These are phyloP conservation scores for Andricus grossulariae DNA, from an alignment of 1,140 invertebrate genomes.

Conservation along the genomic window DNA sequence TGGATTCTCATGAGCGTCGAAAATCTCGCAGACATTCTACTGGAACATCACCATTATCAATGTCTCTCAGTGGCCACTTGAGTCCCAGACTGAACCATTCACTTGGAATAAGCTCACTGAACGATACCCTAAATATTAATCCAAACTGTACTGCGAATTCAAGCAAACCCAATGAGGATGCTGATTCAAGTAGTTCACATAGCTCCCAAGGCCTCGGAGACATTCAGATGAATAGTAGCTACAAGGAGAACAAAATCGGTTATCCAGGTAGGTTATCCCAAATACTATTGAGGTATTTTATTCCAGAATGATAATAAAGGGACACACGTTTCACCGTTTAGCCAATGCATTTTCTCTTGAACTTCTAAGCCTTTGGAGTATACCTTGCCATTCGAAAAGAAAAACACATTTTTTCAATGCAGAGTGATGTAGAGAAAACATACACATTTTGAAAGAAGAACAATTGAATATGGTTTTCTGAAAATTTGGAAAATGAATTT, in stretches of 20 bases:
- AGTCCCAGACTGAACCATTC: constrained; percentile 71
- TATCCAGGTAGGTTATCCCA: not conserved
- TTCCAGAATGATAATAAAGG: too few relatives aligned
- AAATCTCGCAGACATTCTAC: constrained; percentile 87
- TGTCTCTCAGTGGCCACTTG: constrained; percentile 66
- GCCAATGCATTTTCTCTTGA: too few relatives aligned
- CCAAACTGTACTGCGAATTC: constrained; percentile 70
- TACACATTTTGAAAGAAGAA: too few relatives aligned
- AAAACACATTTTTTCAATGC: too few relatives aligned
- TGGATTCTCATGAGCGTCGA: constrained; percentile 81
- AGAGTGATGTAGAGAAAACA: too few relatives aligned
- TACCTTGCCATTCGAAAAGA: too few relatives aligned
- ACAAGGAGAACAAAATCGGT: constrained; percentile 78
- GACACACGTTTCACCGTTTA: too few relatives aligned
- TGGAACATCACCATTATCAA: constrained; percentile 78
- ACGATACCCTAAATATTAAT: constrained; percentile 68
- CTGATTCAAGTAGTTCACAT: constrained; percentile 77
- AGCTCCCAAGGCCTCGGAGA: constrained; percentile 76
- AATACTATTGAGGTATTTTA: not conserved
- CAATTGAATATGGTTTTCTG: too few relatives aligned
- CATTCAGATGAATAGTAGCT: constrained; percentile 77
- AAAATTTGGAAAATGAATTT: too few relatives aligned
- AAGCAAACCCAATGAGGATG: constrained; percentile 75
- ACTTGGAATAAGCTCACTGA: constrained; percentile 66
- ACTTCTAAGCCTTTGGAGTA: too few relatives aligned